Conservation (phyloP, 2,888 invertebrate species). For the Troilus luridus region DNA sequence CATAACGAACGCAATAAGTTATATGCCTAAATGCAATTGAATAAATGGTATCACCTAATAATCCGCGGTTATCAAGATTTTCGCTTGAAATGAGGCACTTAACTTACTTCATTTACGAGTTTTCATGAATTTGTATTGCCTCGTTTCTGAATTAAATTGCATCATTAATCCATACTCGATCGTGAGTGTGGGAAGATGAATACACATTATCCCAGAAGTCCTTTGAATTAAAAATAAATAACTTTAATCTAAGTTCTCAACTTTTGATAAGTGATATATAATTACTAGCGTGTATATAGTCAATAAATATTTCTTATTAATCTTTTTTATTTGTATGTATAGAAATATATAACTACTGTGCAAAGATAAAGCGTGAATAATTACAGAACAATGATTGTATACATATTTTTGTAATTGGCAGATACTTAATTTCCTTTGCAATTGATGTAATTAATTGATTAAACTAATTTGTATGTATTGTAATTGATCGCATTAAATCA, state of each 20-base stretch:
- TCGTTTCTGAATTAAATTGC: neutral
- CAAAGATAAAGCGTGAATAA: no score
- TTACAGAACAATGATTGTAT: no score
- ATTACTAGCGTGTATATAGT: neutral
- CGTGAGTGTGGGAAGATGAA: neutral
- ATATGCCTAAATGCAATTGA: no score
- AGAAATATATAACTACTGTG: no score
- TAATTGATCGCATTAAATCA: no score
- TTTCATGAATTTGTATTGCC: neutral
- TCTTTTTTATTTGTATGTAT: no score
- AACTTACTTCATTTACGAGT: neutral
- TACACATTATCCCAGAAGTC: neutral
- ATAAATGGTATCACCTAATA: neutral
- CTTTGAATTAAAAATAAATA: neutral
- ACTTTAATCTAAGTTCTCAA: neutral
- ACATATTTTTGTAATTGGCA: no score
- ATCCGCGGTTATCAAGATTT: neutral
- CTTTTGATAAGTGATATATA: neutral
- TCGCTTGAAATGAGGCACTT: constrained; percentile 7
- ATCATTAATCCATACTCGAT: neutral
- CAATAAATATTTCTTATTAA: neutral
- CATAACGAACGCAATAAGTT: neutral
- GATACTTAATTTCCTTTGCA: no score
- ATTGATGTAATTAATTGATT: no score
- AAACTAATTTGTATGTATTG: no score